Conservation (phyloP, 1,140 invertebrate genomes). For the Pseudobourletiella spinata region DNA sequence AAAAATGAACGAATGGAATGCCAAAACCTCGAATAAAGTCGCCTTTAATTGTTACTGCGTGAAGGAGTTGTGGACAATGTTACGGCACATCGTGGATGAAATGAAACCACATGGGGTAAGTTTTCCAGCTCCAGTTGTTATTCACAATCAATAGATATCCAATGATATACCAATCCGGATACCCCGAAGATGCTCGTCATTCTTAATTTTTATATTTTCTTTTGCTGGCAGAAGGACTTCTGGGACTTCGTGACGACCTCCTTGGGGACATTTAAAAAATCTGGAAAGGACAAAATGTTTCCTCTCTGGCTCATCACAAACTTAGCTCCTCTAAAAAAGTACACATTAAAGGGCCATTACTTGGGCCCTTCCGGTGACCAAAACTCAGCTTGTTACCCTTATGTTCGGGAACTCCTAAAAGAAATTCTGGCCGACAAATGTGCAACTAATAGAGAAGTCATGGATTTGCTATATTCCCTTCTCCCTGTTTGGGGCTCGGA, state of each 20-base stretch:
- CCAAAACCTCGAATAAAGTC: background rate
- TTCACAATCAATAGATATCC: no score
- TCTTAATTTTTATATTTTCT: background rate
- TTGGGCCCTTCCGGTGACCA: background rate
- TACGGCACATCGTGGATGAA: background rate
- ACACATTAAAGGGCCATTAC: background rate
- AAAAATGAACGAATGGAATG: background rate
- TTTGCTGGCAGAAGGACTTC: background rate
- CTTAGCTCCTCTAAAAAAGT: background rate
- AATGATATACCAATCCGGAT: no score
- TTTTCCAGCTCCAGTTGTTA: no score
- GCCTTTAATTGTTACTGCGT: constrained; percentile 7
- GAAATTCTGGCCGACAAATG: background rate
- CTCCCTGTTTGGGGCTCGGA: background rate
- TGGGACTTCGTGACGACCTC: background rate
- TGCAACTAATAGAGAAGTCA: background rate
- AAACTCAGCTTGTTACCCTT: background rate
- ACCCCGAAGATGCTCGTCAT: no score
- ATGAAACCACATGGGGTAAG: background rate
- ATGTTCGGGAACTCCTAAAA: background rate
- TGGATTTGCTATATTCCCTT: background rate
- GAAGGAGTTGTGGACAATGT: constrained; percentile 2
- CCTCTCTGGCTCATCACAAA: background rate
- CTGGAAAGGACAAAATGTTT: background rate
- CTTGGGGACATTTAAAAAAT: background rate